These are phyloP conservation scores for Burhinus oedicnemus DNA, from an alignment of 2,113 vertebrate genomes.

Conservation along the genomic window DNA sequence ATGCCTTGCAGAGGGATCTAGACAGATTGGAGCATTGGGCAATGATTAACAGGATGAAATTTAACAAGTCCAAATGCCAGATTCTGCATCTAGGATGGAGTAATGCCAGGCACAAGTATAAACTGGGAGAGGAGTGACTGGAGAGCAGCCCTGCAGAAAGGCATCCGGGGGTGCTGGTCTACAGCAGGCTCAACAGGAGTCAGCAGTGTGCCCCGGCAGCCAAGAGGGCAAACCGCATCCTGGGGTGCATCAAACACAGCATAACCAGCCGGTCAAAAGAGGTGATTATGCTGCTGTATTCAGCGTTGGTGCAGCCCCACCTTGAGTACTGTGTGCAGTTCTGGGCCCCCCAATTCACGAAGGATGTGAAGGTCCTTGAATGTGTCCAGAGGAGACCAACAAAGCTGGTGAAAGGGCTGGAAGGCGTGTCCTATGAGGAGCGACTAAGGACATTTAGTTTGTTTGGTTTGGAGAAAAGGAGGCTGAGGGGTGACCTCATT, in stretches of 20 bases:
- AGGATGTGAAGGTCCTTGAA: neutral
- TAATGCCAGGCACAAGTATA: fast-evolving
- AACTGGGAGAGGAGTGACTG: neutral
- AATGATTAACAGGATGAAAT: neutral
- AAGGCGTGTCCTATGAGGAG: neutral
- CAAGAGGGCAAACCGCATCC: neutral
- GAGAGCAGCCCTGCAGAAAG: neutral
- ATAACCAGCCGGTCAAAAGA: neutral
- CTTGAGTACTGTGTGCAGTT: neutral
- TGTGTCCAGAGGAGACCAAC: neutral
- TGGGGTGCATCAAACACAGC: neutral
- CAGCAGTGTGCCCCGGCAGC: neutral
- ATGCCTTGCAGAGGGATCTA: neutral
- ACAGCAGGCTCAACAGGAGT: neutral
- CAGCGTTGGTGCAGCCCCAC: neutral
- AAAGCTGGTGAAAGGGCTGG: neutral
- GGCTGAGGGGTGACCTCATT: neutral
- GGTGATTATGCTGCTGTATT: neutral
- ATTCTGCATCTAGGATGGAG: neutral
- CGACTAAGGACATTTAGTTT: neutral
- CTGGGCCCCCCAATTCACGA: neutral
- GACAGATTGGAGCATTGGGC: neutral
- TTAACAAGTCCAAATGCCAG: neutral
- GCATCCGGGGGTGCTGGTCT: neutral
- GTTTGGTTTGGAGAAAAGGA: neutral